Evolutionary conservation across 2,888 invertebrate species (phyloP), one percentile per base, ranked within the genome.

Genomic region (Torymus auratus): DNA sequence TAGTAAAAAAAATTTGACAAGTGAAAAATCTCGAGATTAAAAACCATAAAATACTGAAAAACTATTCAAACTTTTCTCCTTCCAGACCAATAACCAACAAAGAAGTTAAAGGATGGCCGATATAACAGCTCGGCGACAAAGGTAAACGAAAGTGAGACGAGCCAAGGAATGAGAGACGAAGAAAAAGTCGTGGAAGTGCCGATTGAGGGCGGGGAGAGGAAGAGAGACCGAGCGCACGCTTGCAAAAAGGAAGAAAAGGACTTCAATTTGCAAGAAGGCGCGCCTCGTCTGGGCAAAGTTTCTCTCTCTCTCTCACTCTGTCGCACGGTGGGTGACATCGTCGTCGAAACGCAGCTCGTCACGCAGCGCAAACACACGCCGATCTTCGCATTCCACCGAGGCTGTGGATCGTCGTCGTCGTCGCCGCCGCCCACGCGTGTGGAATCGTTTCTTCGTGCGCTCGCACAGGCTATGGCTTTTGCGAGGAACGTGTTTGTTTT

Each of bases 261-360:
- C 64, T 64, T 64, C 55, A 73, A 73, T 73, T 73, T 64, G 73
- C 73, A 73, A 73, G 50, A 69, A 69, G 69, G 69, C 56, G 69
- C 53, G 69, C 56, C 73, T 28, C 62, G 62, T 72, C 72, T 62
- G 13, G 62, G 53, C 68, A 23, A 58, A 41, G 56, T 58, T 53
- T 73, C 55, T 41, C 7, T 41, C 41, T 41, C 28, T 28, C 28
- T 28, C 41, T 41, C 41, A 7, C 41, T 41, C 41, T 20, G 20
- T 41, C 41, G 41, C 41, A 56, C 73, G 64, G 62, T 28, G 64
- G 73, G 64, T 65, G 64, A 73, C 56, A 73, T 73, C 56, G 73
- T 65, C 55, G 56, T 56, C 65, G 73, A 64, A 73, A 65, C 41
- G 41, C 56, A 41, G 56, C 11, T 41, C 64, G 55, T n/a, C 73